Percentiles rank a stretch among this genome's conserved stretches.
phyloP scores from a whole-genome alignment of 2,113 vertebrate genomes.

The rat (Rattus norvegicus) region GRCr8 NC_086031.1:82367001-82367500 shows the following conservation, averaged over 20 bases:
- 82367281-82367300: not conserved
- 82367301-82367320: not conserved
- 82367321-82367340: not conserved
- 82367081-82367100: not conserved
- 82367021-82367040: conserved; percentile 69
- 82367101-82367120: conserved; percentile 42
- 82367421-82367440: conserved; percentile 72
- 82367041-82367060: conserved; percentile 11
- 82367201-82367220: conserved; percentile 46
- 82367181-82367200: conserved; percentile 58
- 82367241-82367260: conserved; percentile 16
- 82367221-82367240: conserved; percentile 34
- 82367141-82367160: conserved; percentile 61
- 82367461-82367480: conserved; percentile 68
- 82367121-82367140: conserved; percentile 59
- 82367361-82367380: not conserved
- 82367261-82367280: not conserved
- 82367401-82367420: conserved; percentile 79
- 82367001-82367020: conserved; percentile 15
- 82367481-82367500: conserved; percentile 63
- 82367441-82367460: conserved; percentile 74
- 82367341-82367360: conserved; percentile 72
- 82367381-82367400: conserved; percentile 44
- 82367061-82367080: not conserved
- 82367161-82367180: conserved; percentile 47